phyloP scores from a whole-genome alignment of 2,797 vertebrate genomes.

The Poecile montanus region DNA sequence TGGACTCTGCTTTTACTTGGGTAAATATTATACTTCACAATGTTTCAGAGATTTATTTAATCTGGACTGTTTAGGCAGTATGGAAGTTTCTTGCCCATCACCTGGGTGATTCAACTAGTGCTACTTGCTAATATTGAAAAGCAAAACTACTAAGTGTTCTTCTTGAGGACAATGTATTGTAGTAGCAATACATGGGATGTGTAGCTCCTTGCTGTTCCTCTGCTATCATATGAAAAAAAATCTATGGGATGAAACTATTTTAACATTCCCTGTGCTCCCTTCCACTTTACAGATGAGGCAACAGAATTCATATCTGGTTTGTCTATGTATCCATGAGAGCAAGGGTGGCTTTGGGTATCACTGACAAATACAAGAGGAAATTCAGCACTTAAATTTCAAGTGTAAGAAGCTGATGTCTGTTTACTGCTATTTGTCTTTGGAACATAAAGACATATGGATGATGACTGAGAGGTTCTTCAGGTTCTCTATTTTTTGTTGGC shows the following conservation, averaged over 20 bases:
- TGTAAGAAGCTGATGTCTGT: neutral
- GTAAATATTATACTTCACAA: neutral
- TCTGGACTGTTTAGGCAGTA: neutral
- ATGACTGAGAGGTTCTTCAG: neutral
- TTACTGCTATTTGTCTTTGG: neutral
- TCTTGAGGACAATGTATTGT: rapidly evolving
- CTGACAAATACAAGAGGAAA: neutral
- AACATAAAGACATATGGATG: neutral
- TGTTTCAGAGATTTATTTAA: neutral
- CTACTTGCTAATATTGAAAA: neutral
- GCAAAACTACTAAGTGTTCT: neutral
- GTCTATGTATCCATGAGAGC: rapidly evolving
- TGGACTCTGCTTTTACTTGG: neutral
- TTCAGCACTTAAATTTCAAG: neutral
- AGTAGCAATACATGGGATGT: neutral
- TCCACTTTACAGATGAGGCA: rapidly evolving
- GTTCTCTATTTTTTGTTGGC: neutral
- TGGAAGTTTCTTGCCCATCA: neutral
- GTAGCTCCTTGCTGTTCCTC: neutral
- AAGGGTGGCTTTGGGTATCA: neutral
- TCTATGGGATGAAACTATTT: rapidly evolving
- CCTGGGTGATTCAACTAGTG: neutral
- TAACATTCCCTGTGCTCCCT: neutral
- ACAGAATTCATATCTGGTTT: neutral
- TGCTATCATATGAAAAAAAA: neutral